Evolutionary conservation across 2,113 vertebrate genomes (phyloP).

Genomic region (Alectura lathami): DNA sequence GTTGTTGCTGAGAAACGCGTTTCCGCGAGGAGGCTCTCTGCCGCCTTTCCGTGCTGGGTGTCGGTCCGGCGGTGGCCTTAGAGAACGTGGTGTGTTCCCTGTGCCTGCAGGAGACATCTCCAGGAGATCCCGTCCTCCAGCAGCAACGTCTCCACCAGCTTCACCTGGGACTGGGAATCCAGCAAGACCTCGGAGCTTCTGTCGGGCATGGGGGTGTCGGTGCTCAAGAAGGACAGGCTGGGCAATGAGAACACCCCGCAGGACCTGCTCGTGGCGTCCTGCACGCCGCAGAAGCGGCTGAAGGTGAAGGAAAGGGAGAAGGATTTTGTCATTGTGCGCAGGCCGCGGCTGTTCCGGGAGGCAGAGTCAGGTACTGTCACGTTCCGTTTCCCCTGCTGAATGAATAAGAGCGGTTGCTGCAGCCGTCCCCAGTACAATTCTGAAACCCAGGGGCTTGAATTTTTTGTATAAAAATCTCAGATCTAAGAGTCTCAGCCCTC

Average conservation of each 20-base stretch:
- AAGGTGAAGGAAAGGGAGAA: slow-evolving; percentile 77
- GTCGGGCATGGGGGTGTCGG: slow-evolving; percentile 67
- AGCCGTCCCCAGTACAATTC: neutral
- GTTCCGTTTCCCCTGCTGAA: rapidly evolving
- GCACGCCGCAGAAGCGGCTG: slow-evolving; percentile 77
- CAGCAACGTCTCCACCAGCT: slow-evolving; percentile 68
- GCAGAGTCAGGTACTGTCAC: slow-evolving; percentile 60
- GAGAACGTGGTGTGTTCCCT: neutral
- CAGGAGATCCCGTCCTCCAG: slow-evolving; percentile 79
- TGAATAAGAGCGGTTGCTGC: neutral
- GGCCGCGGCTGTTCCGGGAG: slow-evolving; percentile 76
- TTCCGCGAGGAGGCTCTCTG: neutral
- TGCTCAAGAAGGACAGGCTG: slow-evolving; percentile 74
- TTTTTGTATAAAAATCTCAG: neutral
- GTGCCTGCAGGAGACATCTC: slow-evolving; percentile 77
- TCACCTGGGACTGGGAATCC: slow-evolving; percentile 70
- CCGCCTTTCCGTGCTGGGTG: rapidly evolving
- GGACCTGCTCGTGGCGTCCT: slow-evolving; percentile 76
- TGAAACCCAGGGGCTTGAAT: neutral
- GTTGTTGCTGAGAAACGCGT: rapidly evolving
- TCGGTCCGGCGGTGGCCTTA: neutral
- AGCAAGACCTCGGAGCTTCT: slow-evolving; percentile 68
- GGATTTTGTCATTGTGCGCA: slow-evolving; percentile 79
- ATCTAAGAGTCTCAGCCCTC: neutral
- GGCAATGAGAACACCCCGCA: slow-evolving; percentile 84